These are phyloP conservation scores for Dyspetes luteomarginatus DNA, from an alignment of 2,888 invertebrate genomes.

Conservation along the genomic window DNA sequence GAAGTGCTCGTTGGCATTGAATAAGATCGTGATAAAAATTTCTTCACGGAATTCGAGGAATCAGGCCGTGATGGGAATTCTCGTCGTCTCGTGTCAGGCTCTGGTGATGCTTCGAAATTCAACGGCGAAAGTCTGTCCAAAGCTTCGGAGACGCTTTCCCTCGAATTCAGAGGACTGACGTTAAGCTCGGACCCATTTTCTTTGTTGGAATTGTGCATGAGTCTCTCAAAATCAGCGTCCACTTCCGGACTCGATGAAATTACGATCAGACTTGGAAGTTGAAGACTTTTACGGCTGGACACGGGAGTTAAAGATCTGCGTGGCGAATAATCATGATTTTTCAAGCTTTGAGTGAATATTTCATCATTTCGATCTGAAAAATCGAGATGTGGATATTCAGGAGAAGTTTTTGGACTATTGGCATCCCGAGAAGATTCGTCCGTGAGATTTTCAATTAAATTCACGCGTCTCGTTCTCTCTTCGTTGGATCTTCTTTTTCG, in stretches of 20 bases:
- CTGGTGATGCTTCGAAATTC: not conserved
- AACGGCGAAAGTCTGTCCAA: conserved; percentile 16
- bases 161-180: not conserved
- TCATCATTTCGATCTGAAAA: conserved; percentile 1
- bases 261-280: conserved; percentile 65
- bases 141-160: not conserved
- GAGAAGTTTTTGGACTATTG: not conserved
- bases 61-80: not conserved
- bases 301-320: not conserved
- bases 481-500: not conserved
- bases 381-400: conserved; percentile 26
- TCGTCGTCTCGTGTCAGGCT: conserved; percentile 24
- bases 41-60: conserved; percentile 34
- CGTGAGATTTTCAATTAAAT: not conserved
- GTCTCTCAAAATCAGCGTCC: not conserved
- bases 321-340: not conserved
- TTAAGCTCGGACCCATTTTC: conserved; percentile 24
- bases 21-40: conserved; percentile 41
- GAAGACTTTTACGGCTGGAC: not conserved
- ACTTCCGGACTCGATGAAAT: conserved; percentile 67
- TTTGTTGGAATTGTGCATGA: conserved; percentile 26
- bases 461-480: not conserved
- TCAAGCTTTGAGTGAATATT: conserved; percentile 16
- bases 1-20: conserved; percentile 55
- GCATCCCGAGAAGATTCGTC: not conserved